Evolutionary conservation across 2,113 vertebrate species (phyloP).

Genomic region (Gopherus flavomarginatus): DNA sequence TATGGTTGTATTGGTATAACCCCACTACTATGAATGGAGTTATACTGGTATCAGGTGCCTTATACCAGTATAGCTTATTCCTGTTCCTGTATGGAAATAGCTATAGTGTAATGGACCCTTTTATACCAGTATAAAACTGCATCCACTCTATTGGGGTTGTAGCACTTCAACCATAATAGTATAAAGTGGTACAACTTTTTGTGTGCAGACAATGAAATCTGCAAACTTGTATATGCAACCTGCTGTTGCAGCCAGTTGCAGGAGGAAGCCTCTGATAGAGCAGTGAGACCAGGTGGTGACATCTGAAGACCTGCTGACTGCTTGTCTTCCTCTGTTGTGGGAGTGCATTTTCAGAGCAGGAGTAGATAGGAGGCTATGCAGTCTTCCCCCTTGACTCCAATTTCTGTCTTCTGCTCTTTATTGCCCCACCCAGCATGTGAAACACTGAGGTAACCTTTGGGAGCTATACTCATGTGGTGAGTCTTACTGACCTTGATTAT

Average conservation of each 20-base stretch:
- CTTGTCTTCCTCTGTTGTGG: background rate
- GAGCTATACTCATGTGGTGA: constrained; percentile 50
- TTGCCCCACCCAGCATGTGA: constrained; percentile 52
- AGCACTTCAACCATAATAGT: background rate
- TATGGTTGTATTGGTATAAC: background rate
- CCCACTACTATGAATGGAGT: background rate
- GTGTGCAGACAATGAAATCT: background rate
- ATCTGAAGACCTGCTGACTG: background rate
- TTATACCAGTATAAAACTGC: background rate
- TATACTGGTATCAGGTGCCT: background rate
- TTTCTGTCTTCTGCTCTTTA: constrained; percentile 63
- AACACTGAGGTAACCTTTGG: constrained; percentile 54
- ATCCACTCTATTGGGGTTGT: background rate
- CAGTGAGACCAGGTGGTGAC: background rate
- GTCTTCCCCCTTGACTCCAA: constrained; percentile 10
- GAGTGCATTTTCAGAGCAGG: background rate
- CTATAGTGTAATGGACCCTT: background rate
- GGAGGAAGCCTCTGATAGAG: background rate
- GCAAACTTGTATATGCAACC: background rate
- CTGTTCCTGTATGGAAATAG: background rate
- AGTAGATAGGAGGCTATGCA: background rate
- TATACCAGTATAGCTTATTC: background rate
- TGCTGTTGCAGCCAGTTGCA: background rate
- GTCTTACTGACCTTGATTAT: constrained; percentile 58
- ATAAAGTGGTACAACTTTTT: background rate